These are phyloP conservation scores for Saccopteryx bilineata DNA, from an alignment of 2,113 vertebrate genomes.

Conservation along the genomic window DNA sequence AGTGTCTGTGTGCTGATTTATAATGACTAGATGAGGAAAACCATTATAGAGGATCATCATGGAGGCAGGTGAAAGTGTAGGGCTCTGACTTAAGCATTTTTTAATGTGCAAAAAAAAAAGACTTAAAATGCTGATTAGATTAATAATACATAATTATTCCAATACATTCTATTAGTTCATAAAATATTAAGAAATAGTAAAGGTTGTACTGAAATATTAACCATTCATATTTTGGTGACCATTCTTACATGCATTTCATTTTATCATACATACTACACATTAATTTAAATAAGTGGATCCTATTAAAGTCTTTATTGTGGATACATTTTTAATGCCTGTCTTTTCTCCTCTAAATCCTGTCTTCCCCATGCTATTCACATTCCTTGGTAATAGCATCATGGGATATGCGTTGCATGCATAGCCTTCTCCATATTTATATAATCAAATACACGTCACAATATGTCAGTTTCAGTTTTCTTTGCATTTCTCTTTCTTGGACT, in stretches of 20 bases:
- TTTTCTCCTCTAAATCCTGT: background rate
- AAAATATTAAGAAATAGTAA: constrained; percentile 65
- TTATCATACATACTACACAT: background rate
- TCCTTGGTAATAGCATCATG: background rate
- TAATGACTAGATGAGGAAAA: background rate
- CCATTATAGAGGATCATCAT: background rate
- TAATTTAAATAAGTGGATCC: constrained; percentile 31
- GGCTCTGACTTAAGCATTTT: background rate
- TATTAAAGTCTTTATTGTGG: background rate
- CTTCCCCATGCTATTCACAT: background rate
- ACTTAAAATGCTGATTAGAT: background rate
- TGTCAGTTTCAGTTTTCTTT: background rate
- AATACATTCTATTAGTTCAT: constrained; percentile 45
- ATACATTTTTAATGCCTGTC: background rate
- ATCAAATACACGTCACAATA: background rate
- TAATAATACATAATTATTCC: constrained; percentile 64
- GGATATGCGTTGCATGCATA: background rate
- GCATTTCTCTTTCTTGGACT: background rate
- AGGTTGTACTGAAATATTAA: constrained; percentile 46
- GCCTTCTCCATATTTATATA: background rate
- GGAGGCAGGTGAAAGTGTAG: background rate
- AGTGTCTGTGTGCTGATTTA: background rate
- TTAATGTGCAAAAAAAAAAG: background rate
- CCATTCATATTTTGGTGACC: constrained; percentile 56
- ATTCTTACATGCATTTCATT: background rate